Base-by-base conservation (phyloP, 2,113 vertebrate genomes). In the Ceyx melanurus region DNA sequence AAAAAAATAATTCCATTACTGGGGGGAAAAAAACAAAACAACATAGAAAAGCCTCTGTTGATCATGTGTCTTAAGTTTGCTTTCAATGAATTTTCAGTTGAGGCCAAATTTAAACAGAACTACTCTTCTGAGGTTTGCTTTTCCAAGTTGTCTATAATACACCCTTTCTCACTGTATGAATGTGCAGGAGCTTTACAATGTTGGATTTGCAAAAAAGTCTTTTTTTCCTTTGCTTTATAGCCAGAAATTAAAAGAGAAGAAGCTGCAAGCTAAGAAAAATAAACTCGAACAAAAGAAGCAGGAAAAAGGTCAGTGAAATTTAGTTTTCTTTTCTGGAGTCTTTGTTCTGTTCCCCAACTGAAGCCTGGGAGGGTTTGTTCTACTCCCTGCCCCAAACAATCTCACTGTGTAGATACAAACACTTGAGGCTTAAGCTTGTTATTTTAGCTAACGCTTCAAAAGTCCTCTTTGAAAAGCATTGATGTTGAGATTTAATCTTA, bases 181-280 rank as follows among this genome's bases (percentile, higher is more conserved):
- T 23, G 31, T 83, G 37, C 62, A 79, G 54, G 64, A 57, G 17
- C 37, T 20, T 84, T 42, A 26, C 45, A n/a, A 12, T 35, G 17
- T 6, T 73, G n/a, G 18, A 66, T 91, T 76, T 86, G 29, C 43
- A 54, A 54, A 21, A 67, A n/a, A 71, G 16, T 35, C 40, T 78
- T 93, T 40, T 40, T 91, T 57, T 93, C 31, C 88, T 83, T 96
- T 97, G 21, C 48, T 91, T 96, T 97, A 23, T 70, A 98, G 98
- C 22, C 98, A 98, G 95, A 98, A 98, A 84, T 96, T 98, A 85
- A 98, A 98, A 96, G 98, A 98, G 92, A 98, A 98, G 97, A 98
- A 98, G 89, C 85, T 98, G 71, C 79, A 98, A 96, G 97, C 97
- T 85, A 98, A 98, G 96, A 98, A 98, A 95, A 96, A 92, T 72